These are phyloP conservation scores for Girardinichthys multiradiatus DNA, from an alignment of 2,113 vertebrate genomes.

Conservation along the genomic window DNA sequence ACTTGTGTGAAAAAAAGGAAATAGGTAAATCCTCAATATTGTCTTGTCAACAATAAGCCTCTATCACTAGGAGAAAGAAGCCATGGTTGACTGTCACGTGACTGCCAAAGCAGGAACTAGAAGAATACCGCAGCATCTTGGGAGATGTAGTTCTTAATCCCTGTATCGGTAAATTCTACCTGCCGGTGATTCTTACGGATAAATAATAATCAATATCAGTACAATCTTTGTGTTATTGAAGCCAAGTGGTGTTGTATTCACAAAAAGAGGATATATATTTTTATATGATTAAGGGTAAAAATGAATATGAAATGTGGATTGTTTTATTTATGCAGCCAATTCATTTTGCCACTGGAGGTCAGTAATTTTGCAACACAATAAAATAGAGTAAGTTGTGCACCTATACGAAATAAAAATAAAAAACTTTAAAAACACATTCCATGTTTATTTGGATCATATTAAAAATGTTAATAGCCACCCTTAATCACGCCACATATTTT, in stretches of 20 bases:
- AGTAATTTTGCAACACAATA: background rate
- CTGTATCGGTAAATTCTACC: fast-evolving
- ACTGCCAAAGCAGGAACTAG: conserved; percentile 14
- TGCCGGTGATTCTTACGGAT: background rate
- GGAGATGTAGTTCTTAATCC: conserved; percentile 55
- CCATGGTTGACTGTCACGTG: conserved; percentile 79
- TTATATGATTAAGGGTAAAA: no score
- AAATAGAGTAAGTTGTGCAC: background rate
- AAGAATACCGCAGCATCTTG: conserved; percentile 28
- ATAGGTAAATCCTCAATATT: background rate
- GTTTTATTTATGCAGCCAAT: no score
- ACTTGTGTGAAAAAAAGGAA: background rate
- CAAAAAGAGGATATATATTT: no score
- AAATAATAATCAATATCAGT: background rate
- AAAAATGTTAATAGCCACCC: background rate
- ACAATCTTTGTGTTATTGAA: background rate
- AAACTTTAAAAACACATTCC: background rate
- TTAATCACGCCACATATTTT: background rate
- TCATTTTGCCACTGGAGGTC: background rate
- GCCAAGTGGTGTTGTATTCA: no score
- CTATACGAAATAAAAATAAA: background rate
- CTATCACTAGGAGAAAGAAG: conserved; percentile 63
- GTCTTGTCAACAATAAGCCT: conserved; percentile 55
- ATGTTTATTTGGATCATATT: background rate
- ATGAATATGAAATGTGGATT: no score